phyloP scores from a whole-genome alignment of 2,113 vertebrate genomes.

The Seriola dumerili region DNA sequence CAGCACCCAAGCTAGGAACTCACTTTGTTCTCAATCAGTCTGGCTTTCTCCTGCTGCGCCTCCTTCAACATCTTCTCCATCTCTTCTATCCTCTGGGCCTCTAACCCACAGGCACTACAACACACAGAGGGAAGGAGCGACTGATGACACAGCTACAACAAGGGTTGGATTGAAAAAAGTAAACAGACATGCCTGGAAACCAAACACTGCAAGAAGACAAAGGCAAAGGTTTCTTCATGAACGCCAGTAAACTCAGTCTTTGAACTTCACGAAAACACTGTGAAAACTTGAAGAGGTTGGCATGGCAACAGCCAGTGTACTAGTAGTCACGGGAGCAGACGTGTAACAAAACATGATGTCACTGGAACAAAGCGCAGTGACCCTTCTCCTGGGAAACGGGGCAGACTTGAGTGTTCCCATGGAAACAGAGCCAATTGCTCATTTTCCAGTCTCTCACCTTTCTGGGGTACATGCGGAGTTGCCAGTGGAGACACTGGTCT shows the following conservation, averaged over 20 bases:
- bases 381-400: constrained; percentile 79
- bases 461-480: constrained; percentile 95
- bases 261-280: constrained; percentile 46
- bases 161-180: constrained; percentile 33
- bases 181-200: constrained; percentile 62
- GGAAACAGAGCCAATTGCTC: constrained; percentile 80
- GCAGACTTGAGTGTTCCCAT: constrained; percentile 84
- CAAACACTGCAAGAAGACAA: constrained; percentile 35
- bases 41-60: constrained; percentile 92
- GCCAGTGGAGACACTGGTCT: constrained; percentile 94
- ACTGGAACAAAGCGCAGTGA: constrained; percentile 78
- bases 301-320: constrained; percentile 80
- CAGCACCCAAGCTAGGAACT: constrained; percentile 63
- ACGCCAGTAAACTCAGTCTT: constrained; percentile 32
- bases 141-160: constrained; percentile 42
- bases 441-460: constrained; percentile 85
- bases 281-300: constrained; percentile 77
- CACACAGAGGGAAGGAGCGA: constrained; percentile 58
- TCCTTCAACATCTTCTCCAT: constrained; percentile 98
- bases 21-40: constrained; percentile 93
- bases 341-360: constrained; percentile 75
- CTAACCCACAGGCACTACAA: constrained; percentile 88
- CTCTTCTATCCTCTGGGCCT: constrained; percentile 92
- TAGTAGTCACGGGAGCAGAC: constrained; percentile 67
- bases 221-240: constrained; percentile 40